Conservation (phyloP, 1,140 invertebrate genomes). For the Yoshiicerus persimilis region DNA sequence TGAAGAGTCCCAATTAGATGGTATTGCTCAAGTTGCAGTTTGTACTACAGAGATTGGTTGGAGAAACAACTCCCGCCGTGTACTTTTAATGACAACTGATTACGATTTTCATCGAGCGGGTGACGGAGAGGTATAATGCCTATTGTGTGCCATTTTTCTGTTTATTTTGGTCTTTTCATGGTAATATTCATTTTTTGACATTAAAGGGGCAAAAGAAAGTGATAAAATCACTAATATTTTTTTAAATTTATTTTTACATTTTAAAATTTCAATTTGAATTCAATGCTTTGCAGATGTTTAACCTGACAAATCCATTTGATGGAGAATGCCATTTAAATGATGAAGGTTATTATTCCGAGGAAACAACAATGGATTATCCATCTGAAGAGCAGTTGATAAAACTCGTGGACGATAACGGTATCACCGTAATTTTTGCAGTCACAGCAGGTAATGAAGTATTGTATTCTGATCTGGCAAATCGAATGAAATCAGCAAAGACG, state of each 20-base stretch:
- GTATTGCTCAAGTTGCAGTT: background rate
- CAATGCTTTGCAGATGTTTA: no score
- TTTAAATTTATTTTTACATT: no score
- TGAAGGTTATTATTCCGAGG: background rate
- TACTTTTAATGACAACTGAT: background rate
- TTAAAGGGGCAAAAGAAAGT: no score
- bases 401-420: background rate
- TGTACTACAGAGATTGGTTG: background rate
- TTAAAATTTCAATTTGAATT: no score
- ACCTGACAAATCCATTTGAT: background rate
- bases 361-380: background rate
- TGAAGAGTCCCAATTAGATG: background rate
- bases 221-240: no score
- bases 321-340: background rate
- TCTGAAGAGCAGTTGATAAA: background rate
- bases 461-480: background rate
- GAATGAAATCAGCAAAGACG: background rate
- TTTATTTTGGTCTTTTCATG: no score
- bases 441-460: background rate
- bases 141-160: no score
- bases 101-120: background rate
- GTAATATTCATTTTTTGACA: no score
- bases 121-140: background rate
- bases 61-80: background rate
- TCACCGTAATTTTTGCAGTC: background rate